These are phyloP conservation scores for Leucosticte australis DNA, from an alignment of 2,113 vertebrate species.

Conservation along the genomic window DNA sequence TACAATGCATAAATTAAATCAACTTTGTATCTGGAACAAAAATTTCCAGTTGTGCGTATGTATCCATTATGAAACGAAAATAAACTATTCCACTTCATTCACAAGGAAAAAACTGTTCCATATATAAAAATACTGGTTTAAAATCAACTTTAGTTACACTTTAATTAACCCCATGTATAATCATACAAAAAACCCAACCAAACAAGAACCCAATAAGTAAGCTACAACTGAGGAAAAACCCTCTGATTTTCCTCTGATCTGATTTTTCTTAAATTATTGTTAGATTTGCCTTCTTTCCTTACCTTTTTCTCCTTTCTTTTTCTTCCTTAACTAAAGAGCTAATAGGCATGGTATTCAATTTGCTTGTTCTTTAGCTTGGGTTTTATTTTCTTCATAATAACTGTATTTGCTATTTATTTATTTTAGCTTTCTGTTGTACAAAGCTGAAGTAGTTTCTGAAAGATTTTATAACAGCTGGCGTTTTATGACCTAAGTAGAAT, in stretches of 20 bases:
- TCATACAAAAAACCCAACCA: background rate
- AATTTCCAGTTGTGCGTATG: background rate
- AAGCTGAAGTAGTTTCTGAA: background rate
- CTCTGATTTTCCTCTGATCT: background rate
- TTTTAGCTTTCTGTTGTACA: background rate
- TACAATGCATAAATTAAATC: background rate
- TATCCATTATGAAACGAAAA: background rate
- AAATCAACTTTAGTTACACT: background rate
- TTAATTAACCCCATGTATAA: background rate
- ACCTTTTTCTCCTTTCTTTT: background rate
- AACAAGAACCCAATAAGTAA: background rate
- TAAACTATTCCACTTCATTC: background rate
- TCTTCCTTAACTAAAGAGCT: background rate
- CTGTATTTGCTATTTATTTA: background rate
- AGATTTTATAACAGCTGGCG: background rate
- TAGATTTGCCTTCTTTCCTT: background rate
- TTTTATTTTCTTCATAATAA: background rate
- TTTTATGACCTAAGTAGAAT: background rate
- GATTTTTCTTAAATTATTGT: background rate
- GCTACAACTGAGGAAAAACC: rapidly evolving
- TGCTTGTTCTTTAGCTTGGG: background rate
- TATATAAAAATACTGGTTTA: background rate
- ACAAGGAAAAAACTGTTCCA: background rate
- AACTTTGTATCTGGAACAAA: background rate
- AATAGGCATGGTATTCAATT: background rate